phyloP scores from a whole-genome alignment of 2,113 vertebrate species.

The Chloroceryle aenea region DNA sequence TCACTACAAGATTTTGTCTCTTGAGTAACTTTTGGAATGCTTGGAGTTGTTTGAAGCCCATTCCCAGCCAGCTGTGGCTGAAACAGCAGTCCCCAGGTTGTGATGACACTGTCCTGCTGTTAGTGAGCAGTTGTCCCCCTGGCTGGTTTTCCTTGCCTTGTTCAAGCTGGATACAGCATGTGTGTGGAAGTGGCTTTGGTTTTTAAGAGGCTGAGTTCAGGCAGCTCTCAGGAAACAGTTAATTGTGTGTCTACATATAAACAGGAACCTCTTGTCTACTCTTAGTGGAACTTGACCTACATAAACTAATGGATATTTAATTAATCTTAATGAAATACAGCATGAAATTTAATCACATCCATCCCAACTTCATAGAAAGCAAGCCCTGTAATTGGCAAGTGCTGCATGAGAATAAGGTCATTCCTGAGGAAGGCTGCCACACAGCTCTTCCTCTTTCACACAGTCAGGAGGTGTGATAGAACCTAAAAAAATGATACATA shows the following conservation, averaged over 20 bases:
- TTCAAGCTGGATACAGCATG: background rate
- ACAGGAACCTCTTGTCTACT: background rate
- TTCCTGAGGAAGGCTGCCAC: background rate
- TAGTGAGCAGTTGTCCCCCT: background rate
- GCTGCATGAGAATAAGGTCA: background rate
- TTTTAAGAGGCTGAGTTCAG: background rate
- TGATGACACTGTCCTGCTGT: background rate
- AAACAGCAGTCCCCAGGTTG: background rate
- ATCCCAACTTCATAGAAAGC: background rate
- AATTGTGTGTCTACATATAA: background rate
- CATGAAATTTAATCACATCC: background rate
- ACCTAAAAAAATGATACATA: too few species aligned
- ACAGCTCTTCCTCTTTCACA: background rate
- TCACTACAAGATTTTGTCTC: background rate
- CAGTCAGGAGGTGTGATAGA: background rate
- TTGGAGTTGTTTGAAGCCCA: background rate
- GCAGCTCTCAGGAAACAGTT: background rate
- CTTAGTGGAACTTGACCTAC: background rate
- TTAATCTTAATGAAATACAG: background rate
- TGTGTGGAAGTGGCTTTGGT: accelerated
- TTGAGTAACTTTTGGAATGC: background rate
- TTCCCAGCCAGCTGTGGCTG: background rate
- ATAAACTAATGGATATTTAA: background rate
- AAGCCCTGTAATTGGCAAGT: background rate
- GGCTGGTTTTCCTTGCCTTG: background rate